Percentiles rank a stretch among this genome's conserved stretches.
phyloP scores from a whole-genome alignment of 2,888 invertebrate species.

The Amblyjoppa fuscipennis region DNA sequence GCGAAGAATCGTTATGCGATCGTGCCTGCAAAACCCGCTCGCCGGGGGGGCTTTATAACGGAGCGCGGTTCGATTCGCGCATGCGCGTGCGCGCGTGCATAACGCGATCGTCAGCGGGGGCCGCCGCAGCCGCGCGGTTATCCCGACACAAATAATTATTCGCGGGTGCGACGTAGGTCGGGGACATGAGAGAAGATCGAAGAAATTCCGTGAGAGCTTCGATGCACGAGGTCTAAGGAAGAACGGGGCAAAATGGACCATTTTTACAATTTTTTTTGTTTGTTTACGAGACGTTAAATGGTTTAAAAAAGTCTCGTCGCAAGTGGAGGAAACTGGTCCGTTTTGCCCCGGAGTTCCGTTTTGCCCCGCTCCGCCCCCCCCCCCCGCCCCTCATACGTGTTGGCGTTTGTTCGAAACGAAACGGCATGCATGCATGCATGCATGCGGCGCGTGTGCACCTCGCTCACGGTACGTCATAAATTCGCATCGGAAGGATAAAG shows the following conservation, averaged over 20 bases:
- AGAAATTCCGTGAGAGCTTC: slow-evolving; percentile 19
- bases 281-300: no score
- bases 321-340: no score
- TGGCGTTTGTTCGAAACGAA: slow-evolving; percentile 56
- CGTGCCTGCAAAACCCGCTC: slow-evolving; percentile 36
- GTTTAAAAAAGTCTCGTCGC: no score
- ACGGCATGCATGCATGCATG: slow-evolving; percentile 16
- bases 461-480: slow-evolving; percentile 54
- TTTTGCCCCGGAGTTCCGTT: no score
- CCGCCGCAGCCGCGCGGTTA: slow-evolving; percentile 19
- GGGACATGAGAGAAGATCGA: slow-evolving; percentile 20
- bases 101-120: slow-evolving; percentile 48
- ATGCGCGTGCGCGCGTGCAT: slow-evolving; percentile 6
- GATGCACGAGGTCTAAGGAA: slow-evolving; percentile 54
- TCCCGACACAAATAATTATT: slow-evolving; percentile 49
- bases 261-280: no score
- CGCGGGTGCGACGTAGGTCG: slow-evolving; percentile 63
- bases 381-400: slow-evolving; percentile 37
- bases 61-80: slow-evolving; percentile 19
- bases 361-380: no score
- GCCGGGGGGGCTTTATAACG: slow-evolving; percentile 34
- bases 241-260: no score
- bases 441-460: slow-evolving; percentile 38
- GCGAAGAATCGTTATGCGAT: slow-evolving; percentile 43
- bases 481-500: slow-evolving; percentile 49